Base-by-base conservation (phyloP, 2,797 vertebrate genomes). In the Spheniscus humboldti region DNA sequence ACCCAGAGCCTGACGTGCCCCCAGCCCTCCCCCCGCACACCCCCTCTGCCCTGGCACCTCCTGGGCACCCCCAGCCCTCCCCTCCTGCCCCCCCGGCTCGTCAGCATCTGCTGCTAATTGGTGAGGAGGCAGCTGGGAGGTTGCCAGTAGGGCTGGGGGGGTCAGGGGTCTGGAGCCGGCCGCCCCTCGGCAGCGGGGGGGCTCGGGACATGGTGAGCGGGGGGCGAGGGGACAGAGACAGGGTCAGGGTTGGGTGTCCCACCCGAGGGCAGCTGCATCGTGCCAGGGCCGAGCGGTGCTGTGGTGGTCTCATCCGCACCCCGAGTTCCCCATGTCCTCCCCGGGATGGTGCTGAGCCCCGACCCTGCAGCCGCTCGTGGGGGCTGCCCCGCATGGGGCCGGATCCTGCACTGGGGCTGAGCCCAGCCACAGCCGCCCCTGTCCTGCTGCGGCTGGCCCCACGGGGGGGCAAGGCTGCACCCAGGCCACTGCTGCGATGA, bases 271-370 rank as follows among this genome's bases (percentile, higher is more conserved):
- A 22, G 35, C 35, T 7, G 4, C 56, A n/a, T 20, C 18, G 3
- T 2, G 2, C 71, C 2, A 1, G 23, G 30, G 31, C n/a, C 2
- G 18, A n/a, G 52, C 4, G 2, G 25, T 35, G 33, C 50, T 18
- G 45, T 39, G 31, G 45, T 48, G 30, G 60, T n/a, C 18, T 35
- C 11, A 2, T 11, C 67, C 4, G 3, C 23, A 17, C 35, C 41
- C 28, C 3, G 3, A 18, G 68, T 45, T 33, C 41, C 41, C 41
- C 19, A 13, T 22, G 50, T 27, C 8, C 6, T 37, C 62, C 43
- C 30, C 7, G 15, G 53, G 33, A n/a, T 2, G 17, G 23, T 15
- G 60, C 53, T 22, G 53, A 43, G 55, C 37, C 37, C 39, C 52
- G 22, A 55, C 31, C 50, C 90, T 28, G 11, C 47, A n/a, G 66